Percentiles rank a stretch among this genome's conserved stretches.
These are phyloP conservation scores for Channallabes apus DNA, from an alignment of 2,797 vertebrate genomes.

Conservation along the genomic window DNA sequence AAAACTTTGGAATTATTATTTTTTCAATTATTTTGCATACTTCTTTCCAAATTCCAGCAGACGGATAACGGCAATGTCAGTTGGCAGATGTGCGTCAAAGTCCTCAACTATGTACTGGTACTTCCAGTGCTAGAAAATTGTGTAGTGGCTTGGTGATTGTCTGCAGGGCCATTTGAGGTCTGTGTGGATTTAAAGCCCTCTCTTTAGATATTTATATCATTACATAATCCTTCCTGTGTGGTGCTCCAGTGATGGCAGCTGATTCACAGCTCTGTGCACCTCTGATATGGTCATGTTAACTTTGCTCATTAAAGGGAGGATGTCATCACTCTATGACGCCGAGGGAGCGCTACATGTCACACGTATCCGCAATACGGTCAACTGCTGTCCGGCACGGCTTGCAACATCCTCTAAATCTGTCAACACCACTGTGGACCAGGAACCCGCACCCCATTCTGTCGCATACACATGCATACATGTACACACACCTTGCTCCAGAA, in stretches of 20 bases:
- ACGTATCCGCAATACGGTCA: constrained; percentile 84
- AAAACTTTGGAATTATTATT: background rate
- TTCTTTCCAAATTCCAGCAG: constrained; percentile 8
- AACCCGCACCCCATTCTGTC: constrained; percentile 63
- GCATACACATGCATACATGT: constrained; percentile 30
- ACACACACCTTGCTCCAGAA: constrained; percentile 38
- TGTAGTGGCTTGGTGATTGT: constrained; percentile 70
- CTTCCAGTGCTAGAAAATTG: constrained; percentile 12
- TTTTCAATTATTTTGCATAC: background rate
- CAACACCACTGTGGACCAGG: constrained; percentile 83
- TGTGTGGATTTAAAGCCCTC: constrained; percentile 40
- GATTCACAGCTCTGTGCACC: constrained; percentile 81
- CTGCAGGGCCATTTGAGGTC: constrained; percentile 53
- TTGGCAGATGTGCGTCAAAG: background rate
- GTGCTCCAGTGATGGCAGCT: constrained; percentile 68
- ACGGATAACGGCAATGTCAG: constrained; percentile 5
- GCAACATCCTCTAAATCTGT: constrained; percentile 99
- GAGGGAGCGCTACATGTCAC: constrained; percentile 83
- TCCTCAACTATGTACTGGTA: background rate
- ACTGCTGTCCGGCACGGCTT: constrained; percentile 90
- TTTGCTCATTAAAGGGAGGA: constrained; percentile 90
- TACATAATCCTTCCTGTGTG: constrained; percentile 82
- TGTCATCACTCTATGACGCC: constrained; percentile 92
- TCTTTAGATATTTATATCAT: constrained; percentile 53
- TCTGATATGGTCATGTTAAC: constrained; percentile 73